phyloP scores from a whole-genome alignment of 92 coral and sea anemone species.

The Nematostella vectensis region DNA sequence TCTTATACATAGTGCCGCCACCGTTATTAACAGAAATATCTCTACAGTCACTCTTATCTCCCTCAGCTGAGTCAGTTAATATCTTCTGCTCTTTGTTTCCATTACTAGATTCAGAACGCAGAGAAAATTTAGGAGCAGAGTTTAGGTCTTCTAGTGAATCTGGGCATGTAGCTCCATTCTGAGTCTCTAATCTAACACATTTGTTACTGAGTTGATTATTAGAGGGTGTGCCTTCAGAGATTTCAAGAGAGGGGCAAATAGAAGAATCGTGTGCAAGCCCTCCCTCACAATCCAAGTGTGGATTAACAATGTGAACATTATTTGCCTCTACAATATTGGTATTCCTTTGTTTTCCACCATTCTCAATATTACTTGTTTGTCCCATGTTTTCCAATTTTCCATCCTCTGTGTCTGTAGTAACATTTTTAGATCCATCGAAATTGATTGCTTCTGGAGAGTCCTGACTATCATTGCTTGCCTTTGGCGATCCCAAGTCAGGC shows the following conservation, averaged over 20 bases:
- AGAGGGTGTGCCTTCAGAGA: background rate
- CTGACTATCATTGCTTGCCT: background rate
- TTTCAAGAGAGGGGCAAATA: background rate
- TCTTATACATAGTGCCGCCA: constrained; percentile 5
- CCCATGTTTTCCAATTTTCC: background rate
- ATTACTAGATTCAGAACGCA: too few species aligned
- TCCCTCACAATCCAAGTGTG: background rate
- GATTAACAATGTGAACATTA: too few species aligned
- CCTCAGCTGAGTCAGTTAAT: background rate
- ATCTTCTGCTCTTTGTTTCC: background rate
- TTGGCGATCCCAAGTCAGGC: background rate
- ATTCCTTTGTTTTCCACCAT: background rate
- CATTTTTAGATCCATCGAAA: background rate
- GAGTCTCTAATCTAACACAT: background rate
- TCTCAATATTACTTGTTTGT: too few species aligned
- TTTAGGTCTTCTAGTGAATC: background rate
- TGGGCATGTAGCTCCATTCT: background rate
- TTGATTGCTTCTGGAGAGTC: background rate
- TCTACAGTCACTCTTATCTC: background rate
- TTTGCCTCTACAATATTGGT: background rate
- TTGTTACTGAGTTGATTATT: too few species aligned
- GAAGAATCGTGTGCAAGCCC: background rate
- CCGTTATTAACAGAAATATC: background rate
- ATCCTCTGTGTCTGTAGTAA: background rate
- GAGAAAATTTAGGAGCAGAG: background rate